Percentiles rank a stretch among this genome's conserved stretches.
Conservation (phyloP, 2,113 vertebrate species). For the Baryphthengus martii region DNA sequence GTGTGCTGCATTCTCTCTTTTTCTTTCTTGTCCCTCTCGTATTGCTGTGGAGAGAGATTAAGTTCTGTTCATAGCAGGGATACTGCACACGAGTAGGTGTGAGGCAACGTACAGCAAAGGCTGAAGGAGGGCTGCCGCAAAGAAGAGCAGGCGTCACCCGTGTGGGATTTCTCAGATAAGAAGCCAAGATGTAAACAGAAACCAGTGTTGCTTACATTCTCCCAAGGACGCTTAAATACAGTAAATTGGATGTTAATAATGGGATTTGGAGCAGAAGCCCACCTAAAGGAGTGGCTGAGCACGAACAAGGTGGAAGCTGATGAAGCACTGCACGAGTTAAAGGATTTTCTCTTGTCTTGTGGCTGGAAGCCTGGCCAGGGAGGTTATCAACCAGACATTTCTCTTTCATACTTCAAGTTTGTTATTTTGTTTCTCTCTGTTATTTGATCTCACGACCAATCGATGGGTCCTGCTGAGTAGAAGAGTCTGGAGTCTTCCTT, state of each 20-base stretch:
- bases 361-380: neutral
- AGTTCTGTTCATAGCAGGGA: neutral
- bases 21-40: neutral
- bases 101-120: neutral
- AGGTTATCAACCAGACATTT: neutral
- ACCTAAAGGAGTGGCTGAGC: neutral
- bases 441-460: neutral
- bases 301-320: neutral
- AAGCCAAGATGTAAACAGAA: neutral
- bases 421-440: neutral
- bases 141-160: neutral
- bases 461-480: neutral
- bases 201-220: neutral
- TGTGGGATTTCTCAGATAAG: neutral
- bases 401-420: neutral
- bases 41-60: neutral
- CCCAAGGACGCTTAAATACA: neutral
- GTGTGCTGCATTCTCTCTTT: neutral
- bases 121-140: neutral
- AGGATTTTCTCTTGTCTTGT: neutral
- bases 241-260: neutral
- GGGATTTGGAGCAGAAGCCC: neutral
- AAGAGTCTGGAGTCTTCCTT: neutral
- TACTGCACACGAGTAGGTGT: neutral
- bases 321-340: neutral